These are phyloP conservation scores for Tenthredo scrophulariae DNA, from an alignment of 2,888 invertebrate species.

Conservation along the genomic window DNA sequence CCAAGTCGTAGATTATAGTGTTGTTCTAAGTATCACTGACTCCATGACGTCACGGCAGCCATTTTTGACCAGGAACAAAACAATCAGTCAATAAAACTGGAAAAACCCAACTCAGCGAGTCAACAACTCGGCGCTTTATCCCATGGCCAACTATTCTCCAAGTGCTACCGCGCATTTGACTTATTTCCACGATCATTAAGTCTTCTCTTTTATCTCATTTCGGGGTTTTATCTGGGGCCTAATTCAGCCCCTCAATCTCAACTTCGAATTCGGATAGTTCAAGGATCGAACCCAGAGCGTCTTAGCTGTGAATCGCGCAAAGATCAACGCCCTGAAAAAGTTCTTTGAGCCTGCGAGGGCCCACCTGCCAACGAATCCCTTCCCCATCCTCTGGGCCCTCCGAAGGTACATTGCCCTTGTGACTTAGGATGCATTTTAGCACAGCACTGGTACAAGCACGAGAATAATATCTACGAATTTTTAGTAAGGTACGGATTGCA, in stretches of 20 bases:
- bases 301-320: conserved; percentile 51
- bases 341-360: conserved; percentile 73
- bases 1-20: conserved; percentile 20
- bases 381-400: conserved; percentile 50
- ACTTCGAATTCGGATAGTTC: not conserved
- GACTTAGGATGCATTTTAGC: conserved; percentile 70
- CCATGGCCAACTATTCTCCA: not conserved
- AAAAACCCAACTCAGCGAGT: conserved; percentile 15
- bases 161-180: not conserved
- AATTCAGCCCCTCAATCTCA: not conserved
- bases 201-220: not conserved
- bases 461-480: not conserved
- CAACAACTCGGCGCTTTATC: conserved; percentile 11
- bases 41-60: not conserved
- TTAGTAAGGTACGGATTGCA: not conserved
- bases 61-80: conserved; percentile 25
- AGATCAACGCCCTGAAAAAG: conserved; percentile 75
- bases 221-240: not conserved
- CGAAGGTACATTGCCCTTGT: conserved; percentile 69
- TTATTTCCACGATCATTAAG: not conserved
- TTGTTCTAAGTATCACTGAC: conserved; percentile 10
- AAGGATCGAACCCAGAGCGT: not conserved
- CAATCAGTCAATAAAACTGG: conserved; percentile 23
- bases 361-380: conserved; percentile 75
- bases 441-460: not conserved